Conservation (phyloP, 2,888 invertebrate genomes). For the Caenorhabditis uteleia region DNA sequence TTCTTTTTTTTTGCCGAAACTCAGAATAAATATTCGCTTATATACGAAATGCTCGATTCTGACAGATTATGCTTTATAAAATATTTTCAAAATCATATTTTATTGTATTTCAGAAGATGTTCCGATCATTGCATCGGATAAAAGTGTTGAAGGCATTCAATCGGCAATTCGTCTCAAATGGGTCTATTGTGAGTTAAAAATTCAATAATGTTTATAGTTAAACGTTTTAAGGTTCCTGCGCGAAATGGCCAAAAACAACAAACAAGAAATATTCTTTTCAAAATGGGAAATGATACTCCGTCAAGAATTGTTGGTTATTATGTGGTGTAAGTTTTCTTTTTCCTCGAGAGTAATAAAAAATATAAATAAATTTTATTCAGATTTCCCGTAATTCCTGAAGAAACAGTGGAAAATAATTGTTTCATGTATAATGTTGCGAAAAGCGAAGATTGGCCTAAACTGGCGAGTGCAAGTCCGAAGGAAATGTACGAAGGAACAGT, state of each 20-base stretch:
- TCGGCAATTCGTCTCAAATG: conserved; percentile 13
- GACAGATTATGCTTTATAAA: too few relatives aligned
- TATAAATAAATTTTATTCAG: conserved; percentile 20
- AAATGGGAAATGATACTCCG: conserved; percentile 64
- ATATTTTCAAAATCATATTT: not conserved
- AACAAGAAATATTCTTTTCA: conserved; percentile 55
- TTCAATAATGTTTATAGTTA: not conserved
- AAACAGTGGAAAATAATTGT: conserved; percentile 65
- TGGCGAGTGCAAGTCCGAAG: conserved; percentile 59
- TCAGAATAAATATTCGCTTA: too few relatives aligned
- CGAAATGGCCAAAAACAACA: conserved; percentile 32
- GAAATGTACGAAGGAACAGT: conserved; percentile 69
- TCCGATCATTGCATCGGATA: conserved; percentile 23
- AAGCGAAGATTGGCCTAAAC: conserved; percentile 66
- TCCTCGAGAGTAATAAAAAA: not conserved
- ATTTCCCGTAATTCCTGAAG: conserved; percentile 66
- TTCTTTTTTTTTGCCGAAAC: too few relatives aligned
- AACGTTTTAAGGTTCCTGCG: conserved; percentile 4
- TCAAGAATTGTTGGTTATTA: conserved; percentile 60
- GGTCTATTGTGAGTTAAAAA: conserved; percentile 17
- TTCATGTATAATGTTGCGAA: conserved; percentile 65
- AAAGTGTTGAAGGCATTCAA: conserved; percentile 8
- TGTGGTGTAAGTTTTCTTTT: conserved; percentile 53
- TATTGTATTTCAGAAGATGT: conserved; percentile 17
- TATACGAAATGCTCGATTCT: too few relatives aligned